Evolutionary conservation across 2,888 invertebrate genomes (phyloP).

Genomic region (Lochmaea capreae): DNA sequence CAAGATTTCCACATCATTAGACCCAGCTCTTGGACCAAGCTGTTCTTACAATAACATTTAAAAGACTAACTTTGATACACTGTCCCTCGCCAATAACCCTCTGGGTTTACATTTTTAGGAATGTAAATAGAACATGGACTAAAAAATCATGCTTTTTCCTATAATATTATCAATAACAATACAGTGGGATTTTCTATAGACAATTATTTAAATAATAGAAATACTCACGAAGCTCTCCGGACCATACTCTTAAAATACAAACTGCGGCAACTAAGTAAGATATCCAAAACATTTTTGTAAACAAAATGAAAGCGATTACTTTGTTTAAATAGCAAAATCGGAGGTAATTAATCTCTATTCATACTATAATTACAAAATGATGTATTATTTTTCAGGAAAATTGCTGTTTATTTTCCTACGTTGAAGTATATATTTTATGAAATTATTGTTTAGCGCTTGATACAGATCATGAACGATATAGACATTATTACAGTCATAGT

Average conservation of each 20-base stretch:
- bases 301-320: conserved; percentile 14
- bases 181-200: too few species aligned
- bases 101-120: too few species aligned
- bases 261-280: neutral
- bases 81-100: too few species aligned
- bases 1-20: too few species aligned
- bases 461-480: neutral
- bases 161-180: too few species aligned
- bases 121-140: too few species aligned
- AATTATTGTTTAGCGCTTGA: neutral
- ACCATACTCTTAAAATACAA: neutral
- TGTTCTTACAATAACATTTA: too few species aligned
- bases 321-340: conserved; percentile 35
- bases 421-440: neutral
- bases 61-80: too few species aligned
- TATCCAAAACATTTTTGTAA: conserved; percentile 22
- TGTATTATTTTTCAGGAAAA: conserved; percentile 34
- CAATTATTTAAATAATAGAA: neutral
- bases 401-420: conserved; percentile 20
- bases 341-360: conserved; percentile 25
- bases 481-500: neutral
- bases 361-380: conserved; percentile 31
- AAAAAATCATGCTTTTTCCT: too few species aligned
- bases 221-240: conserved; percentile 44
- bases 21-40: too few species aligned